Conservation (phyloP, 2,797 vertebrate genomes). For the Amazonetta brasiliensis region DNA sequence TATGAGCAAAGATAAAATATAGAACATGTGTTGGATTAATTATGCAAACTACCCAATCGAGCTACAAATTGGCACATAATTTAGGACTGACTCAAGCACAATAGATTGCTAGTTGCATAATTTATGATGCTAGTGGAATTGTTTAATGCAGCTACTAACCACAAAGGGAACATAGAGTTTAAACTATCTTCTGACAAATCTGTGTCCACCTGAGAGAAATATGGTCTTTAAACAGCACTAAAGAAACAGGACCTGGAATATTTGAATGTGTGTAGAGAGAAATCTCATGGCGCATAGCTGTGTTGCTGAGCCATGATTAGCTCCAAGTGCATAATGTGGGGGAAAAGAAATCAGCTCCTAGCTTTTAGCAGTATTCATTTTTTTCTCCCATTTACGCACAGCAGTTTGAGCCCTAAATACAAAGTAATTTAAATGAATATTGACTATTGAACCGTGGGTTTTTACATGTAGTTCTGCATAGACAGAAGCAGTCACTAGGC, state of each 20-base stretch:
- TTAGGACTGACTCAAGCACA: background rate
- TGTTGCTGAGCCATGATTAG: background rate
- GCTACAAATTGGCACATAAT: background rate
- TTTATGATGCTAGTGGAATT: background rate
- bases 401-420: background rate
- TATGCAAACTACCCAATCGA: slow-evolving; percentile 11
- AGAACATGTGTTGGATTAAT: background rate
- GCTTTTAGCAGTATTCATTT: background rate
- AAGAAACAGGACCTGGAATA: background rate
- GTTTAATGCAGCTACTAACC: background rate
- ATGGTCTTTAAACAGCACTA: background rate
- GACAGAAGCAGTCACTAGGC: background rate
- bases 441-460: background rate
- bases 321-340: background rate
- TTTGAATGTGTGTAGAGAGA: background rate
- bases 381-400: background rate
- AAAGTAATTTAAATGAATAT: background rate
- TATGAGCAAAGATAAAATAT: background rate
- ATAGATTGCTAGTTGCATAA: background rate
- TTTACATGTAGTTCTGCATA: background rate
- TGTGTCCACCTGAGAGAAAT: background rate
- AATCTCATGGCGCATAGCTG: background rate
- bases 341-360: background rate
- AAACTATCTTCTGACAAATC: background rate
- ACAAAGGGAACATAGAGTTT: background rate